Conservation (phyloP, 2,113 vertebrate species). For the Channa argus region DNA sequence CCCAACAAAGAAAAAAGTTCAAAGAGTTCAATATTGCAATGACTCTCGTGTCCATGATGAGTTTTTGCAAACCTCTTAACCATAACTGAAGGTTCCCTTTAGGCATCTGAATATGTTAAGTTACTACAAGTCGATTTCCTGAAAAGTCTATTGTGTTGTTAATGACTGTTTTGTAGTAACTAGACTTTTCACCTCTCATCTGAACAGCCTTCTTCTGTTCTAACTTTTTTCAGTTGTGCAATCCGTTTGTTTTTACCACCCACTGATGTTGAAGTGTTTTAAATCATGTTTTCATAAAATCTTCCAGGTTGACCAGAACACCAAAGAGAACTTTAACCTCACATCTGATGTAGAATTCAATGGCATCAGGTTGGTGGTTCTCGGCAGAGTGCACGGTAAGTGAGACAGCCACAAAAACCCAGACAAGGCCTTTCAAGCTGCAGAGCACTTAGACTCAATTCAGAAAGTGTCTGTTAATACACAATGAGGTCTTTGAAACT, state of each 20-base stretch:
- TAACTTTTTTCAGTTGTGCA: background rate
- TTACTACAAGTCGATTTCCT: too few relatives aligned
- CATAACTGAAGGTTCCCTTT: too few relatives aligned
- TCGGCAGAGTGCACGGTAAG: constrained; percentile 91
- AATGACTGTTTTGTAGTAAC: too few relatives aligned
- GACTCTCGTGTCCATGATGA: too few relatives aligned
- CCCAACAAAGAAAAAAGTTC: too few relatives aligned
- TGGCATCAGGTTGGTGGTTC: constrained; percentile 85
- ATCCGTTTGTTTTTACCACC: background rate
- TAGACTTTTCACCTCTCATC: too few relatives aligned
- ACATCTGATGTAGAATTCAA: constrained; percentile 90
- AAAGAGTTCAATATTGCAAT: too few relatives aligned
- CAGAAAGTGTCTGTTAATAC: background rate
- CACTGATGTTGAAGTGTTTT: too few relatives aligned
- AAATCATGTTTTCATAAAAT: background rate
- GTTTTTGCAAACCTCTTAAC: too few relatives aligned
- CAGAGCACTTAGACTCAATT: constrained; percentile 8
- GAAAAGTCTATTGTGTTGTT: too few relatives aligned
- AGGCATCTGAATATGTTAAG: too few relatives aligned
- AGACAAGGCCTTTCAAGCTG: constrained; percentile 5
- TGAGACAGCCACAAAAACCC: constrained; percentile 23
- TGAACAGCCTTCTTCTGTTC: background rate
- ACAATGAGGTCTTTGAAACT: constrained; percentile 6
- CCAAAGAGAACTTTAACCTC: constrained; percentile 86
- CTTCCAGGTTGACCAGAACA: constrained; percentile 87